These are phyloP conservation scores for Gryllus bimaculatus DNA, from an alignment of 1,140 invertebrate genomes.

Conservation along the genomic window DNA sequence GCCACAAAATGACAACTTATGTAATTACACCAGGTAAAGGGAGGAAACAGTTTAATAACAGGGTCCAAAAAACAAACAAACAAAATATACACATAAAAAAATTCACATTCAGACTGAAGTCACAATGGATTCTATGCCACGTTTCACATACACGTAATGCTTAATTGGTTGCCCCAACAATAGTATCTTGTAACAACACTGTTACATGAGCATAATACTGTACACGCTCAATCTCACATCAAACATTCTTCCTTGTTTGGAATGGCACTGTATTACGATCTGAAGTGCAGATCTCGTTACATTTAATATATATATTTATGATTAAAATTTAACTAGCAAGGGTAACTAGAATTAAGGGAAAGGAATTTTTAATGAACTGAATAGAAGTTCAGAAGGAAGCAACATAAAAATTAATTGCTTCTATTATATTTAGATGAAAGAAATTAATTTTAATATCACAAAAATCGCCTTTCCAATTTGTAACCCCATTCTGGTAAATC, in stretches of 20 bases:
- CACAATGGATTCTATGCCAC: background rate
- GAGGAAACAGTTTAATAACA: background rate
- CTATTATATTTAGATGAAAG: too few species aligned
- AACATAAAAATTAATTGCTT: too few species aligned
- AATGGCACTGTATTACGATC: background rate
- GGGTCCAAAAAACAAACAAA: too few species aligned
- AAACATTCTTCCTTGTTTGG: background rate
- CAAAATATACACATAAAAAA: background rate
- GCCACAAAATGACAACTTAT: conserved; percentile 7
- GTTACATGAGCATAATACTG: conserved; percentile 2
- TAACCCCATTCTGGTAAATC: too few species aligned
- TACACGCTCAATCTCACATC: background rate
- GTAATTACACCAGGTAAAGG: background rate
- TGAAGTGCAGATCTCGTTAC: too few species aligned
- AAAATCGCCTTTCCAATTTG: too few species aligned
- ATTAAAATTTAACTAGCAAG: too few species aligned
- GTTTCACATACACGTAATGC: background rate
- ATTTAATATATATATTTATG: too few species aligned
- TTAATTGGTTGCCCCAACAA: background rate
- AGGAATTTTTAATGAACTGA: too few species aligned
- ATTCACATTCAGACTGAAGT: background rate
- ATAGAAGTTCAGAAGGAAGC: too few species aligned
- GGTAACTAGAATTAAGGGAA: too few species aligned
- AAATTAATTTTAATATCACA: too few species aligned
- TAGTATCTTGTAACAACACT: background rate